Base-by-base conservation (phyloP, 2,113 vertebrate genomes). In the Solea senegalensis region DNA sequence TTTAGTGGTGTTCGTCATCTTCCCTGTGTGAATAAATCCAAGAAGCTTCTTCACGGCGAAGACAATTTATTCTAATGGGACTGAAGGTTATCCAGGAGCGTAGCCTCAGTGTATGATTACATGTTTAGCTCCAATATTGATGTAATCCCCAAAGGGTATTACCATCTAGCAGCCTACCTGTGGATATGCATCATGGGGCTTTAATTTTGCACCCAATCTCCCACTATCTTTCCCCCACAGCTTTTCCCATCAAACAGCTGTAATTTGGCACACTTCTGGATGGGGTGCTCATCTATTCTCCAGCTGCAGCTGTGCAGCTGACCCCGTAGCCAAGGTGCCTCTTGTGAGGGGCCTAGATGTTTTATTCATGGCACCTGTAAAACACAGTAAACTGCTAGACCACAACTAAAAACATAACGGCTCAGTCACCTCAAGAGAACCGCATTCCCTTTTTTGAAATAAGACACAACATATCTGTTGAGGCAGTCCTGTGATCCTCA, bases 281-380 rank as follows among this genome's bases (percentile, higher is more conserved):
- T 80, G 86, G 84, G 79, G 71, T 80, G 65, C 69, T 52, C 59
- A 48, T 72, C 72, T 72, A 48, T 73, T 73, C 83, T 85, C 71
- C 56, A 27, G 71, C 48, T 69, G 69, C 78, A 57, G 74, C 74
- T 57, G 81, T 86, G 75, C 81, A 62, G 74, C 61, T 88, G 90
- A 90, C 88, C 90, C 84, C 67, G 70, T 9, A 44, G 81, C 71
- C 86, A 83, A 79, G 84, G 81, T 83, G 84, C 73, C 80, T 88
- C 79, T 57, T 83, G 69, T 80, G 74, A 85, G 57, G 14, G 28
- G 59, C 56, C 64, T 45, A 15, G n/a, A 86, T 90, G 85, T 89
- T 89, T 92, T 89, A 92, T 90, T 90, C 88, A 90, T 88, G 70
- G 63, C 62, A 86, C 79, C 82, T 82, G 80, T 69, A 49, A 74